phyloP scores from a whole-genome alignment of 2,113 vertebrate species.

The Felis chaus region DNA sequence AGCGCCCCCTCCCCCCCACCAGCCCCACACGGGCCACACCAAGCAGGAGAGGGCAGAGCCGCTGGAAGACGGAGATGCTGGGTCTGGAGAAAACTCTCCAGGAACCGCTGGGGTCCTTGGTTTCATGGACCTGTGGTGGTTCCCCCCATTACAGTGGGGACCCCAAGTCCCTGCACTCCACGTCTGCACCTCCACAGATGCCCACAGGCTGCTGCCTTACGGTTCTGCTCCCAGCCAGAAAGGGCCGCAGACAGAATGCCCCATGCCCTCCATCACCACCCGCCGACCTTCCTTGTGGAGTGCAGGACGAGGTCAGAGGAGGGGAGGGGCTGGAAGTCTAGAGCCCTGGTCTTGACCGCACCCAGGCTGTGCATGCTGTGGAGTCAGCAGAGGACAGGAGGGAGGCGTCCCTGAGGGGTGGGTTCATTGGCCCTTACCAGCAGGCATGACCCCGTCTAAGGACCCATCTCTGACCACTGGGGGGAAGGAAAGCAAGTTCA shows the following conservation, averaged over 20 bases:
- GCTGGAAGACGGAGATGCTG: fast-evolving
- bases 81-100: background rate
- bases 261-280: fast-evolving
- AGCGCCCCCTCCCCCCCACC: too few species aligned
- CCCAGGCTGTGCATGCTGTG: fast-evolving
- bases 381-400: background rate
- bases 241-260: background rate
- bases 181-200: background rate
- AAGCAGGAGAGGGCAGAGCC: background rate
- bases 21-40: too few species aligned
- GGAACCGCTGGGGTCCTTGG: fast-evolving
- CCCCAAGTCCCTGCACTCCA: too few species aligned
- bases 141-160: background rate
- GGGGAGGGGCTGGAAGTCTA: background rate
- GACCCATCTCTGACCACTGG: fast-evolving
- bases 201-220: fast-evolving
- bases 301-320: background rate
- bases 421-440: background rate
- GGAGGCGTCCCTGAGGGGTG: background rate
- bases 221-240: fast-evolving
- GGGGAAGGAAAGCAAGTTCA: background rate
- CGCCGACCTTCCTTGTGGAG: fast-evolving
- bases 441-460: too few species aligned
- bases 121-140: fast-evolving
- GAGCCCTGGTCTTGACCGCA: fast-evolving